phyloP scores from a whole-genome alignment of 2,797 vertebrate species.

The Tadarida brasiliensis region DNA sequence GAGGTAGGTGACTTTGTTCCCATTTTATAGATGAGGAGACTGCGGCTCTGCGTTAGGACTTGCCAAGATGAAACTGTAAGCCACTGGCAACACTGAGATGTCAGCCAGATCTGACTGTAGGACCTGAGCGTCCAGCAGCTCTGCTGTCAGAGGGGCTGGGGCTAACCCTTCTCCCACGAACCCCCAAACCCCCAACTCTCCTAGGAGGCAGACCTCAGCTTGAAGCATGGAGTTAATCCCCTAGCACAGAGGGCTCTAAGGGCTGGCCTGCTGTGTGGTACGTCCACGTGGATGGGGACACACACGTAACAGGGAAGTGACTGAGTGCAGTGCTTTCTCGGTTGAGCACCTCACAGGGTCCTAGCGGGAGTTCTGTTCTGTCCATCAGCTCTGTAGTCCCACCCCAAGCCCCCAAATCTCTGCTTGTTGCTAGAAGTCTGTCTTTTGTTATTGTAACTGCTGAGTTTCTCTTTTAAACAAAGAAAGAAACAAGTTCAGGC shows the following conservation, averaged over 20 bases:
- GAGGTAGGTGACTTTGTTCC: background rate
- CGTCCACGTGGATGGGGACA: fast-evolving
- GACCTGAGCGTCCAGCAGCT: background rate
- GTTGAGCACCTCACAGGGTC: background rate
- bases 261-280: background rate
- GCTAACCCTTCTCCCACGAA: background rate
- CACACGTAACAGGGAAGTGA: background rate
- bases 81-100: background rate
- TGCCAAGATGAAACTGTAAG: background rate
- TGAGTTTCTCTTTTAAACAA: background rate
- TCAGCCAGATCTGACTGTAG: background rate
- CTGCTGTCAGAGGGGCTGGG: background rate
- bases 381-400: background rate
- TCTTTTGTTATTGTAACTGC: background rate
- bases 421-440: background rate
- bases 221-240: background rate
- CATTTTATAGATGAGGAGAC: background rate
- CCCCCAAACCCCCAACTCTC: background rate
- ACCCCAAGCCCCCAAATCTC: background rate
- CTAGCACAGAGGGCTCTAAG: background rate
- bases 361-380: background rate
- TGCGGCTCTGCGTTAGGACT: background rate
- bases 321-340: background rate
- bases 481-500: background rate
- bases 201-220: background rate